Evolutionary conservation across 2,888 invertebrate genomes (phyloP), one percentile per base, ranked within the genome.

Genomic region (Cataglyphis cursor): DNA sequence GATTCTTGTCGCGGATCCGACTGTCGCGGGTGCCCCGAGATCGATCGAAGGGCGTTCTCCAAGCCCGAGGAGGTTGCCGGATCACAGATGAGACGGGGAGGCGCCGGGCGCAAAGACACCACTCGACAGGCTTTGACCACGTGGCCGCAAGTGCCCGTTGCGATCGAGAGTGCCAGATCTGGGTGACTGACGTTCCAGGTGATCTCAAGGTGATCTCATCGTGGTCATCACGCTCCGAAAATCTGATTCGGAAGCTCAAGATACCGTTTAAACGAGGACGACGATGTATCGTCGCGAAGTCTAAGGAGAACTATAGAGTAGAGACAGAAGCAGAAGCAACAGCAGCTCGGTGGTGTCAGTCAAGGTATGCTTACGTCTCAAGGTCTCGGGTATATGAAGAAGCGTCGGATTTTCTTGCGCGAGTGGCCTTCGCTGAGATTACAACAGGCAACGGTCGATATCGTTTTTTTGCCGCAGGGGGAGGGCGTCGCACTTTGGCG

Each of bases 291-390:
- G 48, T 35, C 12, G 44, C 15, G 35, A 62, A 21, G n/a, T 38
- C 24, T 62, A 64, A 66, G 28, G 41, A 21, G 28, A 61, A 48
- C 28, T 9, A 12, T n/a, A 8, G 64, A 61, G 28, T 4, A 76
- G 41, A 54, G 12, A 62, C 84, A 90, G 35, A 64, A 65, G n/a
- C 12, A 76, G n/a, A 38, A 66, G 28, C n/a, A 54, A 28, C 81
- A 61, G 76, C 87, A 84, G 84, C 80, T 87, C 82, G 85, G 84
- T 78, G 84, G 74, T 83, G 89, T 86, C 86, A 82, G 82, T 85
- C 89, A 91, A 92, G 90, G 92, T 92, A 89, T 90, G 90, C 31
- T 80, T 75, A 38, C 10, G 66, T 81, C 75, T 83, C 83, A 82
- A 84, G 83, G 85, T 82, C 66, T 18, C 24, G 61, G n/a, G 31